Evolutionary conservation across 2,797 vertebrate genomes (phyloP).

Genomic region (Gallinago nigripennis): DNA sequence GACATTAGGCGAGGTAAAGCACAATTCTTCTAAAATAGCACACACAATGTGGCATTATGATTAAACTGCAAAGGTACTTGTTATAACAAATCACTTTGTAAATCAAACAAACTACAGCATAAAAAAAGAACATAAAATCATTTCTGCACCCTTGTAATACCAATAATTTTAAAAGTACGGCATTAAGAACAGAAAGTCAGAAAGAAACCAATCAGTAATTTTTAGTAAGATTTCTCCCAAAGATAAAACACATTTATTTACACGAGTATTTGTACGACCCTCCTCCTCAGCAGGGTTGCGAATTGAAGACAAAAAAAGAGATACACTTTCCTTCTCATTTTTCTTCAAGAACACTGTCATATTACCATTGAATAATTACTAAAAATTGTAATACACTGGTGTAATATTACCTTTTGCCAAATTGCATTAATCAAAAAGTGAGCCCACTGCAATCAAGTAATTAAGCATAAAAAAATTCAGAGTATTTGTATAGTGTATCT

Average conservation of each 20-base stretch:
- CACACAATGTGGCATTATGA: conserved; percentile 66
- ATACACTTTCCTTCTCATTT: conserved; percentile 70
- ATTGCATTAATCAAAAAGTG: conserved; percentile 81
- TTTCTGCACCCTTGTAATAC: conserved; percentile 68
- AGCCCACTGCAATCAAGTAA: conserved; percentile 77
- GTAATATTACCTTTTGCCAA: conserved; percentile 82
- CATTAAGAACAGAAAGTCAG: conserved; percentile 57
- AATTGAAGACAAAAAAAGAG: conserved; percentile 67
- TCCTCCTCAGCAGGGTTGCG: conserved; percentile 63
- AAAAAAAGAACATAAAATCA: conserved; percentile 62
- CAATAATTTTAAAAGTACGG: conserved; percentile 73
- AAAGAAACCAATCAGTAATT: conserved; percentile 59
- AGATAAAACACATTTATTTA: conserved; percentile 73
- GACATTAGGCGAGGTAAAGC: conserved; percentile 48
- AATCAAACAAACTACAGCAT: conserved; percentile 71
- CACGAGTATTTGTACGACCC: conserved; percentile 54
- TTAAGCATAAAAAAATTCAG: conserved; percentile 67
- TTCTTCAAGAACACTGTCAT: conserved; percentile 75
- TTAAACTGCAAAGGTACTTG: conserved; percentile 74
- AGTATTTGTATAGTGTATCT: conserved; percentile 60
- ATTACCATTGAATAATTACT: conserved; percentile 79
- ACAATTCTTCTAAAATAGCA: conserved; percentile 19
- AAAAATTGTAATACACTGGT: conserved; percentile 77
- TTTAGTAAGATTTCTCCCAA: conserved; percentile 7
- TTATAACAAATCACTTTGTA: conserved; percentile 76